Conservation (phyloP, 2,888 invertebrate genomes). For the Lamproptera curius region DNA sequence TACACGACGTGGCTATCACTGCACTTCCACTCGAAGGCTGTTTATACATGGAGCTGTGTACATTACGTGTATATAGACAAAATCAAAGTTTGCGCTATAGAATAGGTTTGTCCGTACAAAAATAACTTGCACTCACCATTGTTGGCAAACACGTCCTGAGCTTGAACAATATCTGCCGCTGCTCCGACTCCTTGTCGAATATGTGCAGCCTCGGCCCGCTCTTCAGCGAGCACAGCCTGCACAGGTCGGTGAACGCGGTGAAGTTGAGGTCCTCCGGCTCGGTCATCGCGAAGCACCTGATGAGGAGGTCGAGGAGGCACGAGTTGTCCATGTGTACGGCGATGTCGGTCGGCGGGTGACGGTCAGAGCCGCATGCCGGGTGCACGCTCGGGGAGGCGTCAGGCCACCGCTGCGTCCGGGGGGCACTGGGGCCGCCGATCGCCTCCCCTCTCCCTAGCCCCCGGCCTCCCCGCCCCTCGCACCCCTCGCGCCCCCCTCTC, state of each 20-base stretch:
- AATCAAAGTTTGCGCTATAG: background rate
- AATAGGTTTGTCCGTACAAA: background rate
- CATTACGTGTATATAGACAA: slow-evolving; percentile 11
- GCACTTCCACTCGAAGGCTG: slow-evolving; percentile 20
- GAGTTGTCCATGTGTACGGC: slow-evolving; percentile 78
- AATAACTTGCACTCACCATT: slow-evolving; percentile 78
- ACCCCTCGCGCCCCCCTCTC: slow-evolving; percentile 27
- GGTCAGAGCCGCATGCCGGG: slow-evolving; percentile 69
- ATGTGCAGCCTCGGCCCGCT: slow-evolving; percentile 83
- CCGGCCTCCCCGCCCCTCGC: slow-evolving; percentile 36
- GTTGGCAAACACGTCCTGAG: slow-evolving; percentile 83
- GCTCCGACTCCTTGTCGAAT: slow-evolving; percentile 85
- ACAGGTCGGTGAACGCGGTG: slow-evolving; percentile 82
- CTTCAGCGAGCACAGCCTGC: slow-evolving; percentile 83
- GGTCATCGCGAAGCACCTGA: slow-evolving; percentile 79
- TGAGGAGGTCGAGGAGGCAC: slow-evolving; percentile 78
- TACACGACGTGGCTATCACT: slow-evolving; percentile 23
- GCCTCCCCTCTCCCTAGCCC: slow-evolving; percentile 39
- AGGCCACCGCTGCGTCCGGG: slow-evolving; percentile 73
- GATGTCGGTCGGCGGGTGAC: slow-evolving; percentile 69
- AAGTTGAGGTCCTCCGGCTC: slow-evolving; percentile 84
- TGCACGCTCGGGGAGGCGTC: slow-evolving; percentile 70
- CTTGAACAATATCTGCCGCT: slow-evolving; percentile 83
- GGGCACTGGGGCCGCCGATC: slow-evolving; percentile 62
- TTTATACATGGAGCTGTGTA: no score